These are phyloP conservation scores for Anadara kagoshimensis DNA, from an alignment of 1,140 invertebrate species.

Conservation along the genomic window DNA sequence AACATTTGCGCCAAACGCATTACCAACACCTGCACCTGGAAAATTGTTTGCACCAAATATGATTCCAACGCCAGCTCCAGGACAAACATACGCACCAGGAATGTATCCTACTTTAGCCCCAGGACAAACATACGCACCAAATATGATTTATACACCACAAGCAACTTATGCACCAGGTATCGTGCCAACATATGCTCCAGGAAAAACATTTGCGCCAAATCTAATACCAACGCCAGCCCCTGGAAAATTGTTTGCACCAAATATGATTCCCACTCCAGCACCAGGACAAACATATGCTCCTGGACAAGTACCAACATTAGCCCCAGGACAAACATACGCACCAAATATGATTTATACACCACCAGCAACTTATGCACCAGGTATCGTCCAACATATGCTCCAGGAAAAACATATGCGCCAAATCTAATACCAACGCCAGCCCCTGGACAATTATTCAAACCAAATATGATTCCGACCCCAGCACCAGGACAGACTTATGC, in stretches of 20 bases:
- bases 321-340: constrained; percentile 29
- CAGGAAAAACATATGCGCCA: constrained; percentile 20
- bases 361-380: constrained; percentile 15
- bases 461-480: constrained; percentile 29
- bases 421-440: constrained; percentile 17
- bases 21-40: constrained; percentile 38
- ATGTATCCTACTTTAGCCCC: constrained; percentile 25
- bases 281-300: constrained; percentile 37
- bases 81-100: constrained; percentile 54
- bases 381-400: constrained; percentile 18
- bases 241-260: constrained; percentile 40
- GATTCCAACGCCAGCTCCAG: constrained; percentile 41
- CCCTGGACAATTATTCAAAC: constrained; percentile 16
- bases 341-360: constrained; percentile 15
- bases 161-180: constrained; percentile 17
- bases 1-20: constrained; percentile 19
- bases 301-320: constrained; percentile 25
- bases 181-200: constrained; percentile 40
- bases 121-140: constrained; percentile 18
- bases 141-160: constrained; percentile 23
- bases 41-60: constrained; percentile 40
- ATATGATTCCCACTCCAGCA: constrained; percentile 33
- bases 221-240: constrained; percentile 43
- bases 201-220: constrained; percentile 23
- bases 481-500: constrained; percentile 48